phyloP scores from a whole-genome alignment of 2,113 vertebrate genomes.

The Apodemus sylvaticus region DNA sequence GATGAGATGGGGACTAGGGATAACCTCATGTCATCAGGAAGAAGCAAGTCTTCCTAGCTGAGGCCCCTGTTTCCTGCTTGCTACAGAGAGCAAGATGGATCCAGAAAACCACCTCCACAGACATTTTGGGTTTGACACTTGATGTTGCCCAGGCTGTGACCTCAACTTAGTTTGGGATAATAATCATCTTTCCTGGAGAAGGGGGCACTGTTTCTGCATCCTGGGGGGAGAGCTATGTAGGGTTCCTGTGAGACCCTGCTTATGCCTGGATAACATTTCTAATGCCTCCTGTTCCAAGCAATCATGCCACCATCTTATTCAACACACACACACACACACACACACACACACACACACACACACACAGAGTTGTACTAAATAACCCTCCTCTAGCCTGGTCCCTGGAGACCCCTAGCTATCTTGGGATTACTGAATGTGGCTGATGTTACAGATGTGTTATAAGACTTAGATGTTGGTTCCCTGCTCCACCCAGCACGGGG shows the following conservation, averaged over 20 bases:
- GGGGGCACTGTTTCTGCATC: no score
- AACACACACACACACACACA: accelerated
- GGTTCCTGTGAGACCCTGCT: accelerated
- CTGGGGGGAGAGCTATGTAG: accelerated
- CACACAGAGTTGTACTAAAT: not conserved
- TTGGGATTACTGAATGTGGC: not conserved
- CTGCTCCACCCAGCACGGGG: accelerated
- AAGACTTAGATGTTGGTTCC: accelerated
- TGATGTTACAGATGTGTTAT: not conserved
- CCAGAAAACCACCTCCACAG: not conserved
- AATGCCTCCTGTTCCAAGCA: accelerated
- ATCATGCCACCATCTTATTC: accelerated
- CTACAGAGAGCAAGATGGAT: not conserved
- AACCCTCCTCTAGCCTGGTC: no score
- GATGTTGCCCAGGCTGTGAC: not conserved
- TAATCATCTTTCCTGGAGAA: accelerated
- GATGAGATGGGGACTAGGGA: not conserved
- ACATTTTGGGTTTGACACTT: accelerated
- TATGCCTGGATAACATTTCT: not conserved
- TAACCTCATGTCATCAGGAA: accelerated
- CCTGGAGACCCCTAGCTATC: not conserved
- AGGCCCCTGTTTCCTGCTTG: not conserved
- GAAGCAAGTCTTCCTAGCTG: not conserved
- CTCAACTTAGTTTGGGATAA: accelerated
- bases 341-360: not conserved